These are phyloP conservation scores for Chaunax sp. DNA, from an alignment of 2,797 vertebrate genomes.

Conservation along the genomic window DNA sequence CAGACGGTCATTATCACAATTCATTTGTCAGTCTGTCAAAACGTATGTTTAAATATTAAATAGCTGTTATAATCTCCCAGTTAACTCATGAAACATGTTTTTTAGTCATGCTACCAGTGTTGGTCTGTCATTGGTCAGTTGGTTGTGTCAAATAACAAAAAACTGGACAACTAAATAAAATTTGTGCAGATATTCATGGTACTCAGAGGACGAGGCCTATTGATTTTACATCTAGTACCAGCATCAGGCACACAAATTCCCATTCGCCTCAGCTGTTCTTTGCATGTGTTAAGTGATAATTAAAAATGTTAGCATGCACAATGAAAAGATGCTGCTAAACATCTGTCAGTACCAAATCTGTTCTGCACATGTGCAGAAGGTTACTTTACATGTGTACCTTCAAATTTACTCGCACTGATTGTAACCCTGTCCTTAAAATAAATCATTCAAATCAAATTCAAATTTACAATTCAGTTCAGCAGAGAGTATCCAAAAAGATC, in stretches of 20 bases:
- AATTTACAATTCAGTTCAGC: no score
- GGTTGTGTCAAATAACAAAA: background rate
- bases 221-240: background rate
- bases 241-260: background rate
- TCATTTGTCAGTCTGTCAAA: conserved; percentile 39
- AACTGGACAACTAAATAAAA: background rate
- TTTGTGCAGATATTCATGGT: background rate
- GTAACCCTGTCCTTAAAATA: no score
- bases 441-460: no score
- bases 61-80: background rate
- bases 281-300: background rate
- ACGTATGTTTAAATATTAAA: conserved; percentile 9
- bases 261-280: background rate
- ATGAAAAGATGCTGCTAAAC: background rate
- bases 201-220: background rate
- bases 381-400: no score
- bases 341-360: no score
- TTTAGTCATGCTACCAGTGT: background rate
- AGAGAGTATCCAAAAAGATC: no score
- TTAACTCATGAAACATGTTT: background rate
- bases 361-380: no score
- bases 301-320: background rate
- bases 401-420: no score
- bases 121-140: background rate
- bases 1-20: conserved; percentile 47